A percentile compares a stretch with the other conserved stretches of the same genome.
Evolutionary conservation across 2,797 vertebrate species (phyloP).

Genomic region (Discoglossus pictus): DNA sequence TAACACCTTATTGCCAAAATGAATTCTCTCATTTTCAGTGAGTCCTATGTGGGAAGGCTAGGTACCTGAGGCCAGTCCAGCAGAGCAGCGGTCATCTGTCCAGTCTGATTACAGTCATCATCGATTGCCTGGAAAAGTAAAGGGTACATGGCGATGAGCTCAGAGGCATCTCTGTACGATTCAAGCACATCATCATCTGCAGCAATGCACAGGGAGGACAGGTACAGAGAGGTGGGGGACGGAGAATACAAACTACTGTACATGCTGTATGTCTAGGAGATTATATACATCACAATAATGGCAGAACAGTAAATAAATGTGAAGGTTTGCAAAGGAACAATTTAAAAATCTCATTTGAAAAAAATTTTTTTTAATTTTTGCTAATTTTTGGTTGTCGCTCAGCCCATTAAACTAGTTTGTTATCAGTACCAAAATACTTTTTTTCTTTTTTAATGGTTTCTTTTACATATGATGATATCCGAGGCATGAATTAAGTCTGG

Average conservation of each 20-base stretch:
- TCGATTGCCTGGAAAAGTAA: slow-evolving; percentile 80
- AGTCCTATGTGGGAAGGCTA: slow-evolving; percentile 5
- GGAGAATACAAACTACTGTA: no score
- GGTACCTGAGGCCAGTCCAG: slow-evolving; percentile 91
- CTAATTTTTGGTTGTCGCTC: no score
- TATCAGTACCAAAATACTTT: no score
- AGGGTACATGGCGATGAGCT: not conserved
- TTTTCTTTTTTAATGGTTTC: no score
- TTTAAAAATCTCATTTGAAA: no score
- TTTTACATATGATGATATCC: no score
- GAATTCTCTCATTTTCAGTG: no score
- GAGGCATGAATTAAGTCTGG: no score
- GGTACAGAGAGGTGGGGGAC: no score
- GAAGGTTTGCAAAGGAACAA: no score
- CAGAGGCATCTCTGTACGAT: not conserved
- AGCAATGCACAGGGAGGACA: not conserved
- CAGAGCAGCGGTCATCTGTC: slow-evolving; percentile 88
- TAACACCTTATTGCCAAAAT: not conserved
- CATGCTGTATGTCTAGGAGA: not conserved
- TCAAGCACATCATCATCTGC: not conserved
- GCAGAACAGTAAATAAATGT: not conserved
- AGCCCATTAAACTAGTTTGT: no score
- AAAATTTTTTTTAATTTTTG: no score
- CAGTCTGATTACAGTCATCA: slow-evolving; percentile 93
- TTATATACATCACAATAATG: not conserved